Percentiles rank a stretch among this genome's conserved stretches.
Evolutionary conservation across 2,888 invertebrate species (phyloP).

Genomic region (Cactoblastis cactorum): DNA sequence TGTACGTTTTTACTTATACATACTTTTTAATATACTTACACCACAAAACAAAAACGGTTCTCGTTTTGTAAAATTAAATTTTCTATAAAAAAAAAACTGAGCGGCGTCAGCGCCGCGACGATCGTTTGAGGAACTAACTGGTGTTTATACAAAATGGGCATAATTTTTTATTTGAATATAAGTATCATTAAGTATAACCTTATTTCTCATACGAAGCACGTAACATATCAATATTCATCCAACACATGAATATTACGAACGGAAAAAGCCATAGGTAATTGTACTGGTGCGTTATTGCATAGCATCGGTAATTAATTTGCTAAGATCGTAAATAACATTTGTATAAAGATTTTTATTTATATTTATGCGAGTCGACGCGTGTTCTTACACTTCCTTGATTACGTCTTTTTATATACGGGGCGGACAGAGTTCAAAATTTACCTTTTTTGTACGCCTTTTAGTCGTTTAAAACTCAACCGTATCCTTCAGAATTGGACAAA

Average conservation of each 20-base stretch:
- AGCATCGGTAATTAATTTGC: conserved; percentile 9
- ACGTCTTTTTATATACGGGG: background rate
- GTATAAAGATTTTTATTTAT: background rate
- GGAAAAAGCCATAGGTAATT: background rate
- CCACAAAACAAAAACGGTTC: no score
- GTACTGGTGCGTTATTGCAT: background rate
- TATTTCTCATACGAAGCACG: background rate
- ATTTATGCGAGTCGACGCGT: no score
- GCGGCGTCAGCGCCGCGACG: no score
- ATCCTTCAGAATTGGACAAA: no score
- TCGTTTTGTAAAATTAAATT: no score
- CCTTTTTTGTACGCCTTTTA: no score
- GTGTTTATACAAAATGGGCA: no score
- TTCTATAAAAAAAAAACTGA: no score
- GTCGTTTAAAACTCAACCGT: no score
- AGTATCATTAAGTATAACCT: background rate
- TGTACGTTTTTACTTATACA: no score
- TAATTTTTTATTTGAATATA: background rate
- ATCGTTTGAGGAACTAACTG: no score
- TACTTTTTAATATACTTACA: no score
- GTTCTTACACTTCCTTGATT: background rate
- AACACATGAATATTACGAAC: background rate
- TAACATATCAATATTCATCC: background rate
- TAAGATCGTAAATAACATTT: conserved; percentile 4
- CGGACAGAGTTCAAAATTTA: background rate